Percentiles rank a stretch among this genome's conserved stretches.
Conservation (phyloP, 2,797 vertebrate genomes). For the Simalia tracyae region DNA sequence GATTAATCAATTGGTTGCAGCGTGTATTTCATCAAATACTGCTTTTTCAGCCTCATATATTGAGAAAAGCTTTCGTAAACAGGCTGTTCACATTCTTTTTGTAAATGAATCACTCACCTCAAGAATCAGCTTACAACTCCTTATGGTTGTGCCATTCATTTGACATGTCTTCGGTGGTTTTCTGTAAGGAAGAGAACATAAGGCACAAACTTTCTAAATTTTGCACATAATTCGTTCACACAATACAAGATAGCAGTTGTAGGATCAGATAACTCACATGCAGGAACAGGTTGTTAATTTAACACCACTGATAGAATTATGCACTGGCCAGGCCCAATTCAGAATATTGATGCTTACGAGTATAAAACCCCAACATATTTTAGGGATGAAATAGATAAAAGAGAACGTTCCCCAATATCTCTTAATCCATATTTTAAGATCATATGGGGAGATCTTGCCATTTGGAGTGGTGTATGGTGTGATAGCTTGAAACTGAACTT, state of each 20-base stretch:
- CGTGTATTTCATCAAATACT: background rate
- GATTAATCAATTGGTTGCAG: background rate
- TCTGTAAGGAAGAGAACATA: background rate
- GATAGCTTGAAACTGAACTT: background rate
- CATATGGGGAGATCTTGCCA: background rate
- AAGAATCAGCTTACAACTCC: constrained; percentile 51
- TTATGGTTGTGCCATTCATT: constrained; percentile 37
- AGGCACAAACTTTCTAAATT: background rate
- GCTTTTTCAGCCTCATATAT: background rate
- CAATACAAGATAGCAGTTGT: background rate
- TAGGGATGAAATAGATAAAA: background rate
- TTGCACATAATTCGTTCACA: background rate
- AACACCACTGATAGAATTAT: background rate
- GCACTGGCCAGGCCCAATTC: background rate
- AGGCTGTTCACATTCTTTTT: background rate
- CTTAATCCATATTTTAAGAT: background rate
- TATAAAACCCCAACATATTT: background rate
- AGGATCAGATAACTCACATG: background rate
- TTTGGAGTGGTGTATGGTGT: background rate
- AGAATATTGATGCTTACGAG: background rate
- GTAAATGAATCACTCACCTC: constrained; percentile 50
- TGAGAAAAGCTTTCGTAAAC: background rate
- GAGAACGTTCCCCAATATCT: background rate
- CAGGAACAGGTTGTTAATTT: background rate
- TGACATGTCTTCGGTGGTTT: constrained; percentile 21